Evolutionary conservation across 2,888 invertebrate genomes (phyloP).

Genomic region (Pyrrhia umbra): DNA sequence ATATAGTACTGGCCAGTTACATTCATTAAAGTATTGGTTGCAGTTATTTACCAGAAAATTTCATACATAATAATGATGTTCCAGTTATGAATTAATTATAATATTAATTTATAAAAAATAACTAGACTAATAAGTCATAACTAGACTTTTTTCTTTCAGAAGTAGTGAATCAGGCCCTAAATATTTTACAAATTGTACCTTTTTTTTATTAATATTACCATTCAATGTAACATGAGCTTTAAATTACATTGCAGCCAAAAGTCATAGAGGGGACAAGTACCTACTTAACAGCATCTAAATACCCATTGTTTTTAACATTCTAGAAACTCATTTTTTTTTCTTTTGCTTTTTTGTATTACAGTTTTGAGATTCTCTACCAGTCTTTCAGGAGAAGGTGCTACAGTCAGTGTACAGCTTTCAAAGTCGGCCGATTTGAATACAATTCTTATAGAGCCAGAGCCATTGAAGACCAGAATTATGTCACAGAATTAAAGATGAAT

Average conservation of each 20-base stretch:
- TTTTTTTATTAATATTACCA: not conserved
- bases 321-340: not conserved
- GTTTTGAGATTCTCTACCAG: not conserved
- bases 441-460: not conserved
- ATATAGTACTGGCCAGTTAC: no score
- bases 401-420: no score
- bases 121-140: no score
- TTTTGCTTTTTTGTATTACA: not conserved
- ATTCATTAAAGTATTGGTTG: no score
- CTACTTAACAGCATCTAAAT: not conserved
- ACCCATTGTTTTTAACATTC: not conserved
- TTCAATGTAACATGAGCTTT: conserved; percentile 11
- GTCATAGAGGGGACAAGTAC: not conserved
- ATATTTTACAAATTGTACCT: not conserved
- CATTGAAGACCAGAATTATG: not conserved
- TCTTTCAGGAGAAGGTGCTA: no score
- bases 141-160: no score
- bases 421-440: no score
- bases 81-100: no score
- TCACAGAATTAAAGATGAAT: not conserved
- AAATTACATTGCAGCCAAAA: conserved; percentile 2
- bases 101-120: no score
- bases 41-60: no score
- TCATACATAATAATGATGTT: no score
- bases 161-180: not conserved